phyloP scores from a whole-genome alignment of 30 jellyfish, hydroid and myxozoan species.

The Sanderia malayensis region DNA sequence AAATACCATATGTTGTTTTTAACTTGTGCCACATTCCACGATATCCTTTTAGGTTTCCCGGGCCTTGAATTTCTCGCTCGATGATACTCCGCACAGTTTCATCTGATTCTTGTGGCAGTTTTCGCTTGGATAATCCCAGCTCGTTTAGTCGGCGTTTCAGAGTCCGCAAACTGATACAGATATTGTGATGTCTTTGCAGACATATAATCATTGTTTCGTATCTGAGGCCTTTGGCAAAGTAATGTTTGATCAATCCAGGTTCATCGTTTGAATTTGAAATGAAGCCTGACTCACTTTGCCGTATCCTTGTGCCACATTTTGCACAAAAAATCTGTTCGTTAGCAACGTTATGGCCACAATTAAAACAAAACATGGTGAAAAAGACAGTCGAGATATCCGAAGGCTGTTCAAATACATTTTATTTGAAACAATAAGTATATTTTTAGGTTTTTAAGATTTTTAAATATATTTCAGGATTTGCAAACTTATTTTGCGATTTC shows the following conservation, averaged over 20 bases:
- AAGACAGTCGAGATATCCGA: background rate
- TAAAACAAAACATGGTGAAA: background rate
- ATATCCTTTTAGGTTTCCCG: background rate
- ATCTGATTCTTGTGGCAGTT: background rate
- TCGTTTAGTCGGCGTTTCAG: background rate
- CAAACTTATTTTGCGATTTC: no score
- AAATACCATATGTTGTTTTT: background rate
- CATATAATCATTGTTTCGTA: background rate
- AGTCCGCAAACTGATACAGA: background rate
- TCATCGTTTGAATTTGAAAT: background rate
- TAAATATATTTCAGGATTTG: no score
- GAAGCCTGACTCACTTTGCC: background rate
- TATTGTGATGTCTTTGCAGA: background rate
- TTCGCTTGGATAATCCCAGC: background rate
- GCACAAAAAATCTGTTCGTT: background rate
- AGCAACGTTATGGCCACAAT: background rate
- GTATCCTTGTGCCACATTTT: constrained; percentile 18
- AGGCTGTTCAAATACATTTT: background rate
- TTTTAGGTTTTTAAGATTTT: no score
- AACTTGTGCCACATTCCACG: background rate
- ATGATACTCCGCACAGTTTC: background rate
- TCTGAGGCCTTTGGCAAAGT: background rate
- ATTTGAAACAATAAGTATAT: no score
- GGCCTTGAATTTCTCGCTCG: background rate
- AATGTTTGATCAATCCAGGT: background rate